phyloP scores from a whole-genome alignment of 2,888 invertebrate genomes.

The Leptopilina myrica region DNA sequence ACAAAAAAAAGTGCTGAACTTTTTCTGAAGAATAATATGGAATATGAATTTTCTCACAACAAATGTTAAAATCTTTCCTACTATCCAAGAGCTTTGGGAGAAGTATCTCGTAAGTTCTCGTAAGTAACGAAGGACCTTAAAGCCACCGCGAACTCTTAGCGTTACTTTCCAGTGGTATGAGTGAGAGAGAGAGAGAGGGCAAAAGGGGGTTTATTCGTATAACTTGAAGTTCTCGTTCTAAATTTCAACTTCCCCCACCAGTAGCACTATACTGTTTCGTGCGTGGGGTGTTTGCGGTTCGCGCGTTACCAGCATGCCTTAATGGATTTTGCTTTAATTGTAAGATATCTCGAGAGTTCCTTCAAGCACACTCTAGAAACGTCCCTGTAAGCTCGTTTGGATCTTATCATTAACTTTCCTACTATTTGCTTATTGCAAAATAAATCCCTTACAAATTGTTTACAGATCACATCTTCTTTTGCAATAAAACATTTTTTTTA shows the following conservation, averaged over 20 bases:
- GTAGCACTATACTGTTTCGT: constrained; percentile 50
- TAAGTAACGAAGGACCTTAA: constrained; percentile 56
- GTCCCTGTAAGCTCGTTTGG: constrained; percentile 42
- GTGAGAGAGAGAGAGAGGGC: too few species aligned
- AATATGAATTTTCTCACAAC: constrained; percentile 21
- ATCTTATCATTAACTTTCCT: constrained; percentile 55
- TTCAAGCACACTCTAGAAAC: constrained; percentile 56
- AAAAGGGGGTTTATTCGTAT: constrained; percentile 37
- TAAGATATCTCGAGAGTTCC: constrained; percentile 72
- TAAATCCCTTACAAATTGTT: constrained; percentile 39
- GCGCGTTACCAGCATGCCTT: constrained; percentile 61
- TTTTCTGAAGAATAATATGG: constrained; percentile 12
- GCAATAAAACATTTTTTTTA: too few species aligned
- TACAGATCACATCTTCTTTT: not conserved
- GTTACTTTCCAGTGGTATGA: constrained; percentile 33
- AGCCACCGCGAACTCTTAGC: constrained; percentile 39
- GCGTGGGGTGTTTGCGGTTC: constrained; percentile 60
- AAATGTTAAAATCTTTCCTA: constrained; percentile 43
- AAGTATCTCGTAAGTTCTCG: constrained; percentile 53
- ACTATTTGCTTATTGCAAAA: constrained; percentile 48
- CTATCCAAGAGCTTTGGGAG: constrained; percentile 46
- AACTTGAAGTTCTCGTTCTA: constrained; percentile 61
- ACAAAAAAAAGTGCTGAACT: not conserved
- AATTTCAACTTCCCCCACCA: constrained; percentile 56
- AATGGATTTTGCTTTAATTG: constrained; percentile 75